These are phyloP conservation scores for Hormiphora californensis DNA, from an alignment of 37 sponge, comb jelly and placozoan genomes.

Conservation along the genomic window DNA sequence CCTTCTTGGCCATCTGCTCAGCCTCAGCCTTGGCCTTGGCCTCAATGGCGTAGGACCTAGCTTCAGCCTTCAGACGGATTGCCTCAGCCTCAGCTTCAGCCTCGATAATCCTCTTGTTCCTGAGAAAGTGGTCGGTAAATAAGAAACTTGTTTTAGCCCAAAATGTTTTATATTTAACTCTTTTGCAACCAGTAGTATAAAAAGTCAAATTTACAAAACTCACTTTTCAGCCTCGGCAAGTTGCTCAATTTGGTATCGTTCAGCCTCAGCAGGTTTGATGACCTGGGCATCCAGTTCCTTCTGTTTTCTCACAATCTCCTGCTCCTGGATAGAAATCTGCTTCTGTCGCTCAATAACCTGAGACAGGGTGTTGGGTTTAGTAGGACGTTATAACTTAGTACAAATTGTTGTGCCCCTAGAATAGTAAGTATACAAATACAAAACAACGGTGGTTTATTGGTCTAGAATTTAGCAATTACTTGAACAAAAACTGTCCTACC, in stretches of 20 bases:
- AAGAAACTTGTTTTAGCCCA: background rate
- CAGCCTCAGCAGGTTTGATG: constrained; percentile 57
- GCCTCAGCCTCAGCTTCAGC: constrained; percentile 61
- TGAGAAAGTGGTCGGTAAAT: background rate
- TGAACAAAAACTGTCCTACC: too few species aligned
- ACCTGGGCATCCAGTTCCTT: constrained; percentile 58
- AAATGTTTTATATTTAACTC: background rate
- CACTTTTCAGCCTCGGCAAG: constrained; percentile 56
- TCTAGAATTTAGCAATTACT: too few species aligned
- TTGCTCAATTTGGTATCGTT: constrained; percentile 41
- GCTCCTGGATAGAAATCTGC: constrained; percentile 57
- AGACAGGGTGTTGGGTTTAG: too few species aligned
- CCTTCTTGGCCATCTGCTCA: constrained; percentile 65
- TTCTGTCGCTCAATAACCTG: constrained; percentile 56
- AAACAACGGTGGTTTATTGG: too few species aligned
- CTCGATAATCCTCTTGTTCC: constrained; percentile 51
- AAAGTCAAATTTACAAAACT: background rate
- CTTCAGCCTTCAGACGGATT: constrained; percentile 59
- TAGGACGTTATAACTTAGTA: too few species aligned
- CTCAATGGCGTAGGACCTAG: constrained; percentile 58
- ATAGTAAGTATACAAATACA: too few species aligned
- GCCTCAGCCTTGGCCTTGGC: constrained; percentile 60
- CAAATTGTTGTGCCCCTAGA: too few species aligned
- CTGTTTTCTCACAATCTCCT: constrained; percentile 57
- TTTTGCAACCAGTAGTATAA: too few species aligned